Percentiles rank a stretch among this genome's conserved stretches.
phyloP scores from a whole-genome alignment of 2,888 invertebrate species.

The Caenorhabditis macrosperma region DNA sequence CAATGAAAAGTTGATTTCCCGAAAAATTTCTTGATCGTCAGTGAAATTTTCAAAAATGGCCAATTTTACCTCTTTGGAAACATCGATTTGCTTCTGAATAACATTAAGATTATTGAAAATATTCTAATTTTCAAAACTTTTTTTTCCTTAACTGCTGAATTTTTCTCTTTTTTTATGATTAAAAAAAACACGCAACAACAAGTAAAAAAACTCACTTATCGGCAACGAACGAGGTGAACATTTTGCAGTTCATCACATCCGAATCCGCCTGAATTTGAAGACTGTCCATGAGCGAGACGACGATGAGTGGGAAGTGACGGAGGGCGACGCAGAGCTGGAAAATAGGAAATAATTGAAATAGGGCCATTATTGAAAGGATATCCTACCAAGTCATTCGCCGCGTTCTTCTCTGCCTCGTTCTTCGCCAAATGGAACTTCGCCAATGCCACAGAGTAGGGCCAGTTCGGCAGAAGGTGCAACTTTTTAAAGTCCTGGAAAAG shows the following conservation, averaged over 20 bases:
- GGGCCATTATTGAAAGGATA: no score
- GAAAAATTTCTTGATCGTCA: no score
- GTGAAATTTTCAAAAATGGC: no score
- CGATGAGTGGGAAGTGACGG: conserved; percentile 88
- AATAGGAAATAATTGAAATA: no score
- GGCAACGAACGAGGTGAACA: conserved; percentile 51
- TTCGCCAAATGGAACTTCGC: conserved; percentile 83
- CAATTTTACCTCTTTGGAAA: no score
- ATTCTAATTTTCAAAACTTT: background rate
- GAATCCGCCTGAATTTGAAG: conserved; percentile 71
- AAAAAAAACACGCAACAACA: no score
- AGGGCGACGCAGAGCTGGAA: conserved; percentile 80
- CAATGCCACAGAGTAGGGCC: conserved; percentile 88
- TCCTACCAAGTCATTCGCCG: conserved; percentile 82
- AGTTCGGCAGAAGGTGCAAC: conserved; percentile 89
- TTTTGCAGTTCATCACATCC: conserved; percentile 65
- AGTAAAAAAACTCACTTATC: conserved; percentile 44
- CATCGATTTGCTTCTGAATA: background rate
- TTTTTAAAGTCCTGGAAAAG: conserved; percentile 83
- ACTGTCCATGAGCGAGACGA: conserved; percentile 85
- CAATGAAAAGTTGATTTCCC: no score
- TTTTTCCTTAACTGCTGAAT: background rate
- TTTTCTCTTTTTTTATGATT: background rate
- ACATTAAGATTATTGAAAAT: background rate
- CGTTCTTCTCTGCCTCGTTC: conserved; percentile 66